These are phyloP conservation scores for Rhogogaster chlorosoma DNA, from an alignment of 2,888 invertebrate genomes.

Conservation along the genomic window DNA sequence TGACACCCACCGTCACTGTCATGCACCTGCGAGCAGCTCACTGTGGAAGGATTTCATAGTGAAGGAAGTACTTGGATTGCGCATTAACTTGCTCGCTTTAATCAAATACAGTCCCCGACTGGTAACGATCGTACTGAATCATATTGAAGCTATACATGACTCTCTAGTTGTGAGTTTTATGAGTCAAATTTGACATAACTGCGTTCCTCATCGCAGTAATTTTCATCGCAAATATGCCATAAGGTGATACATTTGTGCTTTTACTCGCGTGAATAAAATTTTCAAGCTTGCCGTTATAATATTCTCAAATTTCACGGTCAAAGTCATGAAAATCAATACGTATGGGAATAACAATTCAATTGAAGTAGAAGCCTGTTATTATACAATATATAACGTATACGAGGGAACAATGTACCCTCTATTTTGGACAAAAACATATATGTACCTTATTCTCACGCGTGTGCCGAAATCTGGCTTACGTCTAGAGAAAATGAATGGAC, in stretches of 20 bases:
- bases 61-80: background rate
- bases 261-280: background rate
- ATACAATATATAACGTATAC: background rate
- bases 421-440: background rate
- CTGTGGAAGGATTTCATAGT: background rate
- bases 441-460: background rate
- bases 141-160: background rate
- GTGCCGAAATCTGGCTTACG: slow-evolving; percentile 5
- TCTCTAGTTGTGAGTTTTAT: background rate
- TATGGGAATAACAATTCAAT: background rate
- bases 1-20: slow-evolving; percentile 20
- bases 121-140: background rate
- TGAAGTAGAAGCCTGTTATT: background rate
- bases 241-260: background rate
- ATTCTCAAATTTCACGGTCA: background rate
- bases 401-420: background rate
- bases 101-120: background rate
- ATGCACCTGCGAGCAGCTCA: background rate
- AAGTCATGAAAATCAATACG: background rate
- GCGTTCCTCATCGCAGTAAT: background rate
- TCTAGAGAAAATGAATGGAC: background rate
- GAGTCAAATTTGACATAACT: background rate
- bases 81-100: background rate
- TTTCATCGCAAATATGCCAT: background rate
- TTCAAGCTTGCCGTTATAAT: background rate